Conservation (phyloP, 2,888 invertebrate genomes). For the Cremastinae sp. region DNA sequence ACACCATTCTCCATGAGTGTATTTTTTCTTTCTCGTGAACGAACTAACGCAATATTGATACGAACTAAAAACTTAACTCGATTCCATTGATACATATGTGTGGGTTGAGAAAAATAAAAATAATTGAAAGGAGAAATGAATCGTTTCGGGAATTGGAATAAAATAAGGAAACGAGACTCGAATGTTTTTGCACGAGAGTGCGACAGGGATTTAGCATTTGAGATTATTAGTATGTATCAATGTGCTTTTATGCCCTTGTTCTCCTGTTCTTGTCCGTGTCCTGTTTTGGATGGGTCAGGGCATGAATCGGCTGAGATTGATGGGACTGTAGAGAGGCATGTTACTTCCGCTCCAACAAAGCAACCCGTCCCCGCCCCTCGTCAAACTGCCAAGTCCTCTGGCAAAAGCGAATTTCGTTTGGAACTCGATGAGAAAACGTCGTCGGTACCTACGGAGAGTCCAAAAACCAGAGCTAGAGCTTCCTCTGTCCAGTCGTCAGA, state of each 20-base stretch:
- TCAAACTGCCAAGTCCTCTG: slow-evolving; percentile 70
- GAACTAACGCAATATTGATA: slow-evolving; percentile 76
- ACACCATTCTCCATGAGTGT: slow-evolving; percentile 68
- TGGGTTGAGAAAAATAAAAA: slow-evolving; percentile 31
- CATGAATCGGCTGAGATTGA: slow-evolving; percentile 80
- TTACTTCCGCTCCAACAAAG: slow-evolving; percentile 78
- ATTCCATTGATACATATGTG: slow-evolving; percentile 62
- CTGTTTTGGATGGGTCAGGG: slow-evolving; percentile 80
- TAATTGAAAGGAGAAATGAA: neutral
- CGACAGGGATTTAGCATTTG: slow-evolving; percentile 75
- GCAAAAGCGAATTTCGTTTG: slow-evolving; percentile 74
- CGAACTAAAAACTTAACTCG: slow-evolving; percentile 70
- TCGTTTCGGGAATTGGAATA: neutral
- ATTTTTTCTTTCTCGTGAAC: slow-evolving; percentile 53
- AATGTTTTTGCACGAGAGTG: slow-evolving; percentile 70
- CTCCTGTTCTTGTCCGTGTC: slow-evolving; percentile 79
- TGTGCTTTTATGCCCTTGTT: slow-evolving; percentile 80
- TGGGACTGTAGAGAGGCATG: slow-evolving; percentile 80
- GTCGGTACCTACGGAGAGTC: slow-evolving; percentile 57
- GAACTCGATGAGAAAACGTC: slow-evolving; percentile 70
- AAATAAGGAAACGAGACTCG: slow-evolving; percentile 58
- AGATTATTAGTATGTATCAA: slow-evolving; percentile 79
- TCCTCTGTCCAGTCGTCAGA: slow-evolving; percentile 29
- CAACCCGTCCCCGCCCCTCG: slow-evolving; percentile 78
- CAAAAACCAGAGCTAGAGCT: slow-evolving; percentile 56